Percentiles rank a stretch among this genome's conserved stretches.
Evolutionary conservation across 2,797 vertebrate species (phyloP).

Genomic region (Aphelocoma californica): DNA sequence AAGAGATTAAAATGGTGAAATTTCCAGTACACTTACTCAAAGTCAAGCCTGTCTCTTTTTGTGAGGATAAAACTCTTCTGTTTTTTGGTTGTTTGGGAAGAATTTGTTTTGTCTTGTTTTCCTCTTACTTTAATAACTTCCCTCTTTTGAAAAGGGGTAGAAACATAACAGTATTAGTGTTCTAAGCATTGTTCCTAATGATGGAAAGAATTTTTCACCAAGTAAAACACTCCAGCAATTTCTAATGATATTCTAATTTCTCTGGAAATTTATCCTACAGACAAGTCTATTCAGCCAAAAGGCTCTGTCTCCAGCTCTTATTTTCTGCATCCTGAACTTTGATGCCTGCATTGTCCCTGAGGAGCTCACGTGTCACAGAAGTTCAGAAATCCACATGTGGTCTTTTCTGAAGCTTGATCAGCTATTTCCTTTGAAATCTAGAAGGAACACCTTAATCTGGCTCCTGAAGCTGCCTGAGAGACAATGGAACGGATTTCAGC

Average conservation of each 20-base stretch:
- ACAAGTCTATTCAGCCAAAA: background rate
- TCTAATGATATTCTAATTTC: background rate
- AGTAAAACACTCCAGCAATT: background rate
- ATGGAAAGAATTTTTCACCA: background rate
- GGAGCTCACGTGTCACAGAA: background rate
- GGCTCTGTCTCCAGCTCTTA: background rate
- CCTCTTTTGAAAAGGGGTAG: background rate
- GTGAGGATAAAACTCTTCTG: background rate
- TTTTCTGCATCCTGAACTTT: constrained; percentile 56
- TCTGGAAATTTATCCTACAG: constrained; percentile 2
- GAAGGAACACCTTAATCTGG: constrained; percentile 1
- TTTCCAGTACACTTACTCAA: background rate
- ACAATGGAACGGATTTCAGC: background rate
- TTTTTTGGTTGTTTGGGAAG: background rate
- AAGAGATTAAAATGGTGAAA: background rate
- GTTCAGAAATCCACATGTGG: constrained; percentile 38
- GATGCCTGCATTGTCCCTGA: constrained; percentile 2
- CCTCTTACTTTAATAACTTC: background rate
- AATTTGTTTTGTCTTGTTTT: background rate
- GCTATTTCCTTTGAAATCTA: constrained; percentile 48
- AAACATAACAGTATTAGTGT: background rate
- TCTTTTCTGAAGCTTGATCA: constrained; percentile 33
- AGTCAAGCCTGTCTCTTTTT: background rate
- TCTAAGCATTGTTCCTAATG: background rate
- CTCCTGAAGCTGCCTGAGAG: background rate